A percentile compares a stretch with the other conserved stretches of the same genome.
These are phyloP conservation scores for Corythaixoides concolor DNA, from an alignment of 2,113 vertebrate species.

Conservation along the genomic window DNA sequence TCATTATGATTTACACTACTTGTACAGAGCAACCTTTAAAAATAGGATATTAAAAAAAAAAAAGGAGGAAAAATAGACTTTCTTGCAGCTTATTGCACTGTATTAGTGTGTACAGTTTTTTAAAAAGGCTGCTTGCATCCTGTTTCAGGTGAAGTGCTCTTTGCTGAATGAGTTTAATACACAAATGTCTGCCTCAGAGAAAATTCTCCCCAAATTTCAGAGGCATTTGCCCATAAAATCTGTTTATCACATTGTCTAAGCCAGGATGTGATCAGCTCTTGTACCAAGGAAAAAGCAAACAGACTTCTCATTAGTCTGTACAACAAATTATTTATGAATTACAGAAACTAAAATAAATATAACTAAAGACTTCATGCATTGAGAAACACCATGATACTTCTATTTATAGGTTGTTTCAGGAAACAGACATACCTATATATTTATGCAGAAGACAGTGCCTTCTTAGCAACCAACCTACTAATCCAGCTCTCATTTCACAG, in stretches of 20 bases:
- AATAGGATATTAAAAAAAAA: background rate
- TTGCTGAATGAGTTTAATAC: constrained; percentile 37
- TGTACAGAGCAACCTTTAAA: background rate
- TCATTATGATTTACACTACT: background rate
- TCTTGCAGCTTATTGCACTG: background rate
- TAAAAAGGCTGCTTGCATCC: background rate
- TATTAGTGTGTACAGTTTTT: background rate
- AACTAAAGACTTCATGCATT: background rate
- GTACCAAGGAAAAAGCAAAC: background rate
- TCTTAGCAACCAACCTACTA: background rate
- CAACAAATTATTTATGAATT: background rate
- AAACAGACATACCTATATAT: background rate
- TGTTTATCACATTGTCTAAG: background rate
- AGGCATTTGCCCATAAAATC: background rate
- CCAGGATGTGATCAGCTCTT: background rate
- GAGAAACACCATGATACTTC: background rate
- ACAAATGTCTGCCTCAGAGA: background rate
- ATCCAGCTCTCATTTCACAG: background rate
- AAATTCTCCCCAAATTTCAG: background rate
- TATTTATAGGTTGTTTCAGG: background rate
- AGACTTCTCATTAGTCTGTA: background rate
- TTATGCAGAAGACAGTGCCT: background rate
- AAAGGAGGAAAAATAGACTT: background rate
- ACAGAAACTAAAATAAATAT: background rate
- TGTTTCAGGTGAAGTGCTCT: background rate